These are phyloP conservation scores for Plestiodon gilberti DNA, from an alignment of 2,113 vertebrate species.

Conservation along the genomic window DNA sequence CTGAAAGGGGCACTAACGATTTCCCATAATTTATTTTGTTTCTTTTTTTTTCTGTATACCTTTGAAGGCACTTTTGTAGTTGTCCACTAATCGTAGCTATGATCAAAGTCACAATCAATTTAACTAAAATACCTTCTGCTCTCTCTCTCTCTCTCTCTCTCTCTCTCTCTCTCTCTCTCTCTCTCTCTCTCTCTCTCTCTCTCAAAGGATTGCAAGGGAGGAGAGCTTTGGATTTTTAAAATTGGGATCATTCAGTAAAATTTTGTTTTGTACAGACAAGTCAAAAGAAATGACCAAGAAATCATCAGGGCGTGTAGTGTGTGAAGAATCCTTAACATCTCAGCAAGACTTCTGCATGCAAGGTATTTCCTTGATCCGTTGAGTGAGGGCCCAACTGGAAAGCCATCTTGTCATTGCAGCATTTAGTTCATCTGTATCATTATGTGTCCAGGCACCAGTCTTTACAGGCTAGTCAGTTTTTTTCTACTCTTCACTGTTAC, in stretches of 20 bases:
- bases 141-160: neutral
- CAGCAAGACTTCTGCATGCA: neutral
- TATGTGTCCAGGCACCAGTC: too few relatives aligned
- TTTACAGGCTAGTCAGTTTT: too few relatives aligned
- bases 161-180: neutral
- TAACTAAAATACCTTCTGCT: conserved; percentile 10
- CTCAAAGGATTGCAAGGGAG: neutral
- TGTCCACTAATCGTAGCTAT: conserved; percentile 7
- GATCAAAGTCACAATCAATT: conserved; percentile 15
- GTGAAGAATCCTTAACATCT: neutral
- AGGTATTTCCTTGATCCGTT: neutral
- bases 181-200: neutral
- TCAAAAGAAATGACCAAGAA: neutral
- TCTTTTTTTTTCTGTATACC: neutral
- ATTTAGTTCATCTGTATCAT: too few relatives aligned
- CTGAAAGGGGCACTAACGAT: neutral
- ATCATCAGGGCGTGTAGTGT: neutral
- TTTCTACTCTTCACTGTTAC: too few relatives aligned
- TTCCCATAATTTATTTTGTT: neutral
- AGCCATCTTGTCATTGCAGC: neutral
- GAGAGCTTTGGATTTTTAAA: neutral
- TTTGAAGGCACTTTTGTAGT: neutral
- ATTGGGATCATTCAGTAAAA: neutral
- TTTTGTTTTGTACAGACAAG: neutral
- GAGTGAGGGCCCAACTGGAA: neutral